Conservation (phyloP, 1,140 invertebrate genomes). For the Pachyrhynchus sulphureomaculatus region DNA sequence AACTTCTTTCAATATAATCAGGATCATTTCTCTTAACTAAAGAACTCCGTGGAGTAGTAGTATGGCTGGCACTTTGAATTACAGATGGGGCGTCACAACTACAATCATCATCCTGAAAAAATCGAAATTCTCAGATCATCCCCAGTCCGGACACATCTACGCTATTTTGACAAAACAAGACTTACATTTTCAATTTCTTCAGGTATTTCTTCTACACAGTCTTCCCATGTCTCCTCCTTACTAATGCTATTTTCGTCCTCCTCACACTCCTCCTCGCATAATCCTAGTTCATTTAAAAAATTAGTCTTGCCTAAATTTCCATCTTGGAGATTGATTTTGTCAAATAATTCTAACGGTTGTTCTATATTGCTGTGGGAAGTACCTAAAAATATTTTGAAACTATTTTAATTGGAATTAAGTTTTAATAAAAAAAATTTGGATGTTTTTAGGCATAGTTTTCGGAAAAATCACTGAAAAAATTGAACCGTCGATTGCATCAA, state of each 20-base stretch:
- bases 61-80: constrained; percentile 26
- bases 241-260: constrained; percentile 43
- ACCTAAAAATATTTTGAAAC: constrained; percentile 13
- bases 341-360: constrained; percentile 24
- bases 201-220: constrained; percentile 37
- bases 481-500: no score
- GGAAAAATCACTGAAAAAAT: no score
- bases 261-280: constrained; percentile 41
- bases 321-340: constrained; percentile 25
- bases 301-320: constrained; percentile 37
- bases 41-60: constrained; percentile 37
- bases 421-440: no score
- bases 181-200: constrained; percentile 30
- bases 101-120: constrained; percentile 29
- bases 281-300: constrained; percentile 46
- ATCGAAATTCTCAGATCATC: no score
- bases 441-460: no score
- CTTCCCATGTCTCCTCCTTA: constrained; percentile 45
- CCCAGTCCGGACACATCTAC: no score
- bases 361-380: constrained; percentile 27
- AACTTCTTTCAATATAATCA: constrained; percentile 33
- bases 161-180: no score
- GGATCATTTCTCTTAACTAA: constrained; percentile 31
- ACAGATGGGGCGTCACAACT: constrained; percentile 20
- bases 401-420: background rate